Base-by-base conservation (phyloP, 2,797 vertebrate species). In the Enteromius anoplus region DNA sequence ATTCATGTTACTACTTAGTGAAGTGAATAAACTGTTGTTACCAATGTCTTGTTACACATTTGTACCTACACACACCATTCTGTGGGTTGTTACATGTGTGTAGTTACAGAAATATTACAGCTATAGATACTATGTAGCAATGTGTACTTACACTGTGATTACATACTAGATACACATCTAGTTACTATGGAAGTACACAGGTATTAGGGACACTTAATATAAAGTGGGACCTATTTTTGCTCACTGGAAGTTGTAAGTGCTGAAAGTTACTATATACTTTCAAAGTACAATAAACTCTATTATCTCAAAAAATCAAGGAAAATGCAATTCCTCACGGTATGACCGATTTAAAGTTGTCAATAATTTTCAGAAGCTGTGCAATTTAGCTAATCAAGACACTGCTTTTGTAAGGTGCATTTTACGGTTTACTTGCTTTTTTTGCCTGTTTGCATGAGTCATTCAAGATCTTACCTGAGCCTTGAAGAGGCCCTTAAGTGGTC, bases 321-420 rank as follows among this genome's bases (percentile, higher is more conserved):
- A 75, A 19, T 21, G 15, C 3, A 2, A 45, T 42, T 75, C 21
- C 37, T 76, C 21, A 17, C 5, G 4, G n/a, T 42, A 58, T 23
- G 53, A 26, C 21, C 5, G 0, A 53, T 37, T 55, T 23, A 75
- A 69, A 75, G 51, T 40, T 21, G 32, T 17, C 3, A 40, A 14
- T 55, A 2, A 8, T 75, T 58, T 75, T 58, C 51, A 58, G 72
- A 58, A 58, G 51, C 72, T 2, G 15, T 17, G 37, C 37, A 45
- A 29, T 77, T 77, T 45, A 77, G 9, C 53, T 42, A 62, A 76
- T 60, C 60, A 77, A 77, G 55, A 42, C 75, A 29, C 40, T 62
- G 26, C 37, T 62, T 77, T 26, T 2, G 15, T 29, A 62, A 58
- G 14, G 40, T 62, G 40, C 40, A 62, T 29, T 45, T 76, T 76